Evolutionary conservation across 2,113 vertebrate genomes (phyloP), one percentile per base, ranked within the genome.

Genomic region (Atlantisia rogersi): DNA sequence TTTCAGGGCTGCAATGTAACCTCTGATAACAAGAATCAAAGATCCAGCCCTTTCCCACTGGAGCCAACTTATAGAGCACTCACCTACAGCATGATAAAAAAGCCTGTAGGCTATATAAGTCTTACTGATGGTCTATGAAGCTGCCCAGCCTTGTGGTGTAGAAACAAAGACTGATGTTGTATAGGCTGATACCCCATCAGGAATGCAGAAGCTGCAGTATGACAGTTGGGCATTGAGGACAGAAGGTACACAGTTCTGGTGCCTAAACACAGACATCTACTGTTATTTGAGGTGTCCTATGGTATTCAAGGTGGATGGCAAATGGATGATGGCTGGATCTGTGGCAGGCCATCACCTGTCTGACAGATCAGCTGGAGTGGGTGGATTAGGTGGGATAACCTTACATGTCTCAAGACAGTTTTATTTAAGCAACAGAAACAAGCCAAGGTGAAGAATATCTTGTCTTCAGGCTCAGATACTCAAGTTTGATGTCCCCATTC

Each of bases 11-110:
- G 59, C 60, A 70, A 12, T 35, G 39, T 17, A 14, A 46, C 22
- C 80, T 81, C 88, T 88, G 91, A 93, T 95, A 96, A 90, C 28
- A 81, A 70, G 91, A 95, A 77, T 83, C 92, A 81, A 85, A 93
- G 71, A 88, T 86, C 71, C 46, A 88, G 3, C 55, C 59, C 67
- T 73, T 92, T 88, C 46, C 37, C 64, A 37, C 24, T 0, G 0
- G 18, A 91, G n/a, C 56, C 52, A 93, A 81, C 77, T 86, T 88
- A 20, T 20, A 55, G 42, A 78, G 10, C 0, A 2, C 60, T 92
- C 60, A 90, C 40, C 31, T 90, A 55, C 69, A 92, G n/a, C 10
- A 3, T 2, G 24, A 84, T 64, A 48, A 68, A 87, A 93, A 87
- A 74, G 9, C 50, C 32, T 52, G 22, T 79, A 35, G 35, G 42